Percentiles rank a stretch among this genome's conserved stretches.
Evolutionary conservation across 1,140 invertebrate species (phyloP).

Genomic region (Bursaphelenchus mucronatus): DNA sequence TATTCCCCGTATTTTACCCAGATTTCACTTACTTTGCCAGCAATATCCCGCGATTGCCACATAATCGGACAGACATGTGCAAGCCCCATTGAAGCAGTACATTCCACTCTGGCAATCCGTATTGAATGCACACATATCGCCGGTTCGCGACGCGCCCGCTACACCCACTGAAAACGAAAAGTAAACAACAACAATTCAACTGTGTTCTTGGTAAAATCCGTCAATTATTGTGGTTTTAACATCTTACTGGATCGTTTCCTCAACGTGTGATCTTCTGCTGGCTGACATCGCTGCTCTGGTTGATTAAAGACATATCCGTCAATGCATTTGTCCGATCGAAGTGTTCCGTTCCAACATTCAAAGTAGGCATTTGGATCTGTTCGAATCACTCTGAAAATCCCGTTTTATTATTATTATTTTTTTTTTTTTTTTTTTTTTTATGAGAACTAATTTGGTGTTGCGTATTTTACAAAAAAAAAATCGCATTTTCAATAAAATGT

Average conservation of each 20-base stretch:
- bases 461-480: no score
- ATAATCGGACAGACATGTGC: constrained; percentile 55
- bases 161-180: constrained; percentile 1
- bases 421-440: no score
- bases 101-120: constrained; percentile 53
- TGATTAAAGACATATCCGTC: constrained; percentile 1
- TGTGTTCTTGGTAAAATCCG: no score
- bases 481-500: no score
- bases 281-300: constrained; percentile 4
- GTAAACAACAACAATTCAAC: neutral
- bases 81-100: constrained; percentile 56
- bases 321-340: neutral
- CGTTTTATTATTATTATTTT: no score
- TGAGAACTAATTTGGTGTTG: no score
- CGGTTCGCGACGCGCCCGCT: constrained; percentile 26
- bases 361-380: constrained; percentile 8
- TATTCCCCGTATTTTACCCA: no score
- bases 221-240: no score
- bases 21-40: constrained; percentile 49
- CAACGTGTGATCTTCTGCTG: neutral
- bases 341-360: constrained; percentile 4
- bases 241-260: constrained; percentile 14
- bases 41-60: constrained; percentile 57
- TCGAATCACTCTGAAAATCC: constrained; percentile 14
- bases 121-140: constrained; percentile 45